Evolutionary conservation across 35 echinoderm and acorn worm species (phyloP), one percentile per base, ranked within the genome.

Genomic region (Anneissia japonica): DNA sequence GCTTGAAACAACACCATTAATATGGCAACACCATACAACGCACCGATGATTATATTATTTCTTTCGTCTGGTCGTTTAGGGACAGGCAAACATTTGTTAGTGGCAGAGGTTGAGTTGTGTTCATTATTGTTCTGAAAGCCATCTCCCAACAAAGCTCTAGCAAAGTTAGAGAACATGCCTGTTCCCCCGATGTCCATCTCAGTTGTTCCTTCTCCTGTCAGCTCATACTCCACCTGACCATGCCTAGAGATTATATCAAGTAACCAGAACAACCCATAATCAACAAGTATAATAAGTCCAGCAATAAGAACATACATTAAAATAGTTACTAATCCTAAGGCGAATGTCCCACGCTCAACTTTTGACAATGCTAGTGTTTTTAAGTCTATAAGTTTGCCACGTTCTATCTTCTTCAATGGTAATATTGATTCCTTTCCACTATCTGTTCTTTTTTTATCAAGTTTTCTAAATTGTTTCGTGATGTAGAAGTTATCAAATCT

Each of bases 401-500:
- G 36, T 56, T 97, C 94, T 30, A 88, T 55, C 36, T 97, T 97
- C 81, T 97, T 97, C 33, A 97, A 55, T 30, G 94, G 94, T 4
- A 97, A 46, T n/a, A 97, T 26, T 38, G 40, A 56, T 17, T 88
- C 37, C 76, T 43, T 87, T 17, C 87, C 90, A 31, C 77, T 38
- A 34, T 92, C 72, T 64, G 89, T 89, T 21, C 94, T 56, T 38
- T 83, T 80, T 4, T 31, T 74, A 76, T 97, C 94, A 32, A 97
- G 45, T 38, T 86, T 84, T 73, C 90, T 89, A 23, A 92, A 97
- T 21, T 89, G 78, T 13, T 46, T 36, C 6, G 94, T 97, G 23
- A 97, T 87, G 51, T 97, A 97, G 34, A 79, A 92, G 39, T 97
- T 97, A 84, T 97, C 94, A 81, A 97, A 97, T 30, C 86, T 73